phyloP scores from a whole-genome alignment of 2,113 vertebrate genomes.

The Menura novaehollandiae region DNA sequence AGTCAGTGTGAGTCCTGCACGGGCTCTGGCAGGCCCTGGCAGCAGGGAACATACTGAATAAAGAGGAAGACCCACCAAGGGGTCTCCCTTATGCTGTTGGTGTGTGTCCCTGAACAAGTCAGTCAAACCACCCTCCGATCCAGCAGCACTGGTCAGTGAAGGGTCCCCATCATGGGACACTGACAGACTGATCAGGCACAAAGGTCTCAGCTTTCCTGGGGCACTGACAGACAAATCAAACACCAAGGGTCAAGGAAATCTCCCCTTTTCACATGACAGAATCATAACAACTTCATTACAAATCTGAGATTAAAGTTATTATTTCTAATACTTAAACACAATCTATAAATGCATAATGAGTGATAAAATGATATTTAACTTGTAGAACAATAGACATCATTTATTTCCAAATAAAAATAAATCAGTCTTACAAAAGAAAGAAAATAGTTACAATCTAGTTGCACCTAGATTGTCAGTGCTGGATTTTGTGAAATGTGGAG shows the following conservation, averaged over 20 bases:
- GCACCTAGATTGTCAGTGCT: neutral
- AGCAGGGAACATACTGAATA: neutral
- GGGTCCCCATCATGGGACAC: too few species aligned
- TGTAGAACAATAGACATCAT: neutral
- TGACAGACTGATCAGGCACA: neutral
- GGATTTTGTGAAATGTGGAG: neutral
- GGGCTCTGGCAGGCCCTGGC: too few species aligned
- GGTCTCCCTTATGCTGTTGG: neutral
- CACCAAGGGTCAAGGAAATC: neutral
- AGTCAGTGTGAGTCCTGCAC: neutral
- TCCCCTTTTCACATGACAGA: neutral
- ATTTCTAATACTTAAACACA: neutral
- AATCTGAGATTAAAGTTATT: neutral
- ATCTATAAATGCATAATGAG: neutral
- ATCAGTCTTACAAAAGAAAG: neutral
- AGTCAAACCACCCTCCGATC: neutral
- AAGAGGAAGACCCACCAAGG: neutral
- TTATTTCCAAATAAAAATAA: neutral
- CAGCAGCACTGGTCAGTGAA: neutral
- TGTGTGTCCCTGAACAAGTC: neutral
- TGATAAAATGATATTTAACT: neutral
- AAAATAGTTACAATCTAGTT: neutral
- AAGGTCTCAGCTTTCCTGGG: fast-evolving
- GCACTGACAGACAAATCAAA: neutral
- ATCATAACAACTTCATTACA: neutral